Percentiles rank a stretch among this genome's conserved stretches.
Evolutionary conservation across 2,797 vertebrate species (phyloP).

Genomic region (Antrozous pallidus): DNA sequence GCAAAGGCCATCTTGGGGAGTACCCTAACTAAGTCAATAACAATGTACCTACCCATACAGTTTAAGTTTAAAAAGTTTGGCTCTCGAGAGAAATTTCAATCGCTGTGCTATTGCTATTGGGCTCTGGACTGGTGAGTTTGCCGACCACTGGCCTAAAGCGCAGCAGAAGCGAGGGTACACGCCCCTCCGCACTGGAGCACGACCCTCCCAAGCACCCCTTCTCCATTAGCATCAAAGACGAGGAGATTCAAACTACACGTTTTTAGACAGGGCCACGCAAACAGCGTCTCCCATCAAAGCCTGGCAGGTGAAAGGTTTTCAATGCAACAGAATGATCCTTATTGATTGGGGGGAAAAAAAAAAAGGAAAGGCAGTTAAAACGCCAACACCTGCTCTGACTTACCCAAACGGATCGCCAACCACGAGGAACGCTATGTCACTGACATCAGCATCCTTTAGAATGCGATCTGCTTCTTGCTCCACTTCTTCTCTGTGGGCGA

Average conservation of each 20-base stretch:
- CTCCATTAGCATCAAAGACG: slow-evolving; percentile 9
- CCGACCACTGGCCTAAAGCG: neutral
- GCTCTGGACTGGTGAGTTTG: too few relatives aligned
- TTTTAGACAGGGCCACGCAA: slow-evolving; percentile 6
- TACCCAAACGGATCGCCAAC: slow-evolving; percentile 98
- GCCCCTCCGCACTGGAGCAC: neutral
- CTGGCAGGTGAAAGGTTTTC: neutral
- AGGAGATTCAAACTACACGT: neutral
- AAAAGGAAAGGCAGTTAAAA: slow-evolving; percentile 19
- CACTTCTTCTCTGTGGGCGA: slow-evolving; percentile 94
- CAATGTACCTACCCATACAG: too few relatives aligned
- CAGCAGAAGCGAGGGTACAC: slow-evolving; percentile 4
- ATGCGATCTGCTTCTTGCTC: slow-evolving; percentile 93
- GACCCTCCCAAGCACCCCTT: neutral
- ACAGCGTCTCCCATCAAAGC: neutral
- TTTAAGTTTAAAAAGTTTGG: too few relatives aligned
- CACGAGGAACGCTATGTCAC: slow-evolving; percentile 94
- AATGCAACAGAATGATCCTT: neutral
- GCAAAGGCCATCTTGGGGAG: too few relatives aligned
- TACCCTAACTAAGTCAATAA: too few relatives aligned
- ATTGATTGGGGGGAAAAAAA: too few relatives aligned
- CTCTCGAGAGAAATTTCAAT: too few relatives aligned
- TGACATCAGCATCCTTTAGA: slow-evolving; percentile 88
- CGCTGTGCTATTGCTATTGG: too few relatives aligned
- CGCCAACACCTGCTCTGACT: slow-evolving; percentile 71